Conservation (phyloP, 2,113 vertebrate genomes). For the Chitala chitala region DNA sequence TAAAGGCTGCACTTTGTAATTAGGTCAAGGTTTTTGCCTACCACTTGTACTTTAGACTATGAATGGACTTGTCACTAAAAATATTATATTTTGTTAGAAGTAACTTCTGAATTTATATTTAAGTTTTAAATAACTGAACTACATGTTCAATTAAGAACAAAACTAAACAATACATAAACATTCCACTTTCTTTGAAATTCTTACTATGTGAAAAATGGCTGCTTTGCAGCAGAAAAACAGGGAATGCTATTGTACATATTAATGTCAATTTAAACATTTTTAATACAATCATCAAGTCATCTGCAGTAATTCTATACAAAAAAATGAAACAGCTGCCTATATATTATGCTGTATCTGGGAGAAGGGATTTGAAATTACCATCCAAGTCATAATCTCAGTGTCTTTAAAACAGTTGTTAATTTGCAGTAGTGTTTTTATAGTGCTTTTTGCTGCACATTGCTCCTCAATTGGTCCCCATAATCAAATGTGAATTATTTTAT, state of each 20-base stretch:
- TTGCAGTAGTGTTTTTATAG: constrained; percentile 39
- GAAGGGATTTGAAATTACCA: constrained; percentile 35
- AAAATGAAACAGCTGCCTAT: constrained; percentile 40
- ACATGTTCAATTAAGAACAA: neutral
- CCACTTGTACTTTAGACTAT: neutral
- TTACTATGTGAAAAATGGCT: neutral
- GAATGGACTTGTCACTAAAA: neutral
- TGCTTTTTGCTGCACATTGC: constrained; percentile 3
- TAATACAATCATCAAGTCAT: constrained; percentile 24
- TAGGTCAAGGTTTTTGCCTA: constrained; percentile 32
- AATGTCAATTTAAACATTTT: constrained; percentile 1
- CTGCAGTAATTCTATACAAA: constrained; percentile 33
- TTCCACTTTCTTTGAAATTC: no score
- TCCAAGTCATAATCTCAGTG: constrained; percentile 44
- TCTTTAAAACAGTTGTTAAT: constrained; percentile 55
- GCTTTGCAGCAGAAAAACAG: neutral
- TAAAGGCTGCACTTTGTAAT: constrained; percentile 24
- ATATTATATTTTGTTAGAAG: neutral
- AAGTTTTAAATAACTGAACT: neutral
- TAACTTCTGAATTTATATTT: neutral
- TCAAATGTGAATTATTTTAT: no score
- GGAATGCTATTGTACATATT: neutral
- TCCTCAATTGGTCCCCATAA: no score
- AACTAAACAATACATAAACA: neutral
- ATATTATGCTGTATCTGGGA: constrained; percentile 43